These are phyloP conservation scores for Morus bassanus DNA, from an alignment of 2,797 vertebrate genomes.

Conservation along the genomic window DNA sequence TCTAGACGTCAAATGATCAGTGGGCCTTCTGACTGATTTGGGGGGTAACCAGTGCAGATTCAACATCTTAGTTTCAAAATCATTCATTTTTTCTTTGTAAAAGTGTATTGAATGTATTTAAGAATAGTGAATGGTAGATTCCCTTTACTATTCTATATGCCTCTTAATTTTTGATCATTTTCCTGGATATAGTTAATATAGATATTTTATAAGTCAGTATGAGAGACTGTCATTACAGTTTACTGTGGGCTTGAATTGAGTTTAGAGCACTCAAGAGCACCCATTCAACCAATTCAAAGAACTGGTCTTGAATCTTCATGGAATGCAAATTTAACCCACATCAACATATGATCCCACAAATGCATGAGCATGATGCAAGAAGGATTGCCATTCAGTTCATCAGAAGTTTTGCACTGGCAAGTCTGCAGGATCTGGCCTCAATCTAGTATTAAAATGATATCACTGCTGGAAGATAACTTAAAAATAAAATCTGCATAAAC, in stretches of 20 bases:
- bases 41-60: not conserved
- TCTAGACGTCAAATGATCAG: not conserved
- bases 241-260: not conserved
- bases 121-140: not conserved
- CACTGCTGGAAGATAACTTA: not conserved
- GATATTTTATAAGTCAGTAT: not conserved
- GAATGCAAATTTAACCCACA: not conserved
- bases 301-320: not conserved
- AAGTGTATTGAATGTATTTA: not conserved
- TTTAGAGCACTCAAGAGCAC: not conserved
- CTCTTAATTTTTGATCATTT: not conserved
- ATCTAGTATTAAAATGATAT: not conserved
- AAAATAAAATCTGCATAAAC: not conserved
- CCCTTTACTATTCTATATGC: not conserved
- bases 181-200: not conserved
- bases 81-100: not conserved
- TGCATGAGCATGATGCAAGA: not conserved
- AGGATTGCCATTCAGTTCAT: not conserved
- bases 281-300: not conserved
- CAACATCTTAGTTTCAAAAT: not conserved
- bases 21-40: not conserved
- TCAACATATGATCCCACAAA: not conserved
- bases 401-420: not conserved
- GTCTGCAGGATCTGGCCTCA: not conserved
- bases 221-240: not conserved